phyloP scores from a whole-genome alignment of 2,888 invertebrate genomes.

The Pristionchus japonicus region DNA sequence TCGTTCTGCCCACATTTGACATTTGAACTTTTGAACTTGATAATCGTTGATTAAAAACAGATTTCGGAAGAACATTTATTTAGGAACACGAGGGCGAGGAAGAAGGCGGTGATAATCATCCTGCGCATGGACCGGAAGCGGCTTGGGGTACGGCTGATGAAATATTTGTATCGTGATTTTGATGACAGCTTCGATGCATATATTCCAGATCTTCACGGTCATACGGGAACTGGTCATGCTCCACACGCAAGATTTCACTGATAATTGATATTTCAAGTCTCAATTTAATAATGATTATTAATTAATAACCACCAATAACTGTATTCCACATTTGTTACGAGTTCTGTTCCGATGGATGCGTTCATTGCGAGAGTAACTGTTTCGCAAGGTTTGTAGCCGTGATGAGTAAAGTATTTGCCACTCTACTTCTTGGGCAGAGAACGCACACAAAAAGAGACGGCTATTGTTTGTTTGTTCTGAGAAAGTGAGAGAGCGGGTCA shows the following conservation, averaged over 20 bases:
- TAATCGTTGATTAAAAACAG: background rate
- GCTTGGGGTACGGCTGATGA: constrained; percentile 25
- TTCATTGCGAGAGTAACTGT: background rate
- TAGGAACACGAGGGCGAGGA: constrained; percentile 46
- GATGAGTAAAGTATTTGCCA: background rate
- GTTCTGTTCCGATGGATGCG: background rate
- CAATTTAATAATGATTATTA: background rate
- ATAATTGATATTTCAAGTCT: background rate
- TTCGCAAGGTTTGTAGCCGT: background rate
- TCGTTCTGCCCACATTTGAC: background rate
- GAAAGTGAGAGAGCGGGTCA: background rate
- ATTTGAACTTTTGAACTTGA: too few species aligned
- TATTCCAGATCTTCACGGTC: too few species aligned
- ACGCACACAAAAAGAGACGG: background rate
- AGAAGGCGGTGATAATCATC: constrained; percentile 38
- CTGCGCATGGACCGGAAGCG: constrained; percentile 44
- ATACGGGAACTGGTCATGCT: too few species aligned
- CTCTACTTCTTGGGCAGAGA: background rate
- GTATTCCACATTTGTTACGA: background rate
- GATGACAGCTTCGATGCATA: too few species aligned
- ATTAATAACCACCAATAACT: background rate
- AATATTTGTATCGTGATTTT: too few species aligned
- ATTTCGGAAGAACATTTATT: background rate
- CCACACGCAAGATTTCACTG: too few species aligned
- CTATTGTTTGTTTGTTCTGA: background rate